Percentiles rank a stretch among this genome's conserved stretches.
Conservation (phyloP, 2,113 vertebrate genomes). For the Dryoscopus gambensis region DNA sequence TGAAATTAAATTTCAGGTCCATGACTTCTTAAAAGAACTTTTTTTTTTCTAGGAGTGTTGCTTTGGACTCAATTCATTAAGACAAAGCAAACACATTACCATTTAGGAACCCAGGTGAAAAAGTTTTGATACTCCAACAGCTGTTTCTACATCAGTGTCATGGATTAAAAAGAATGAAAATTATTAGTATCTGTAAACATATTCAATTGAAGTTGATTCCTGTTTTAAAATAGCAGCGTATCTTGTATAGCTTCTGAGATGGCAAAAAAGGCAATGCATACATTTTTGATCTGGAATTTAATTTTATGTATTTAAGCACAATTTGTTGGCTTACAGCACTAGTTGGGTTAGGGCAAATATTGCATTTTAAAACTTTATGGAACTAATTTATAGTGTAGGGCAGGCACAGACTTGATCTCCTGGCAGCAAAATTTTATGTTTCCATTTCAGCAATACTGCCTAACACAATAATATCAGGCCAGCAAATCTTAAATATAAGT, state of each 20-base stretch:
- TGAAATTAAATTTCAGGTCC: neutral
- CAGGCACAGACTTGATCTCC: constrained; percentile 70
- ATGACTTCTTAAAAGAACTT: neutral
- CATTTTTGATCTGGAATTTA: constrained; percentile 24
- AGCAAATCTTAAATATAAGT: constrained; percentile 77
- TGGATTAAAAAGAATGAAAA: neutral
- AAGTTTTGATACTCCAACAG: neutral
- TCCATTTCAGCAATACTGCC: constrained; percentile 72
- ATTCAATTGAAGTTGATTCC: neutral
- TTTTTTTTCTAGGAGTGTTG: neutral
- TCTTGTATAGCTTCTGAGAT: neutral
- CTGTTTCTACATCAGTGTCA: neutral
- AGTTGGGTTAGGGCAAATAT: constrained; percentile 46
- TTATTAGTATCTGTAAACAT: neutral
- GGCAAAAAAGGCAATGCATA: neutral
- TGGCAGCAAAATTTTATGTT: constrained; percentile 76
- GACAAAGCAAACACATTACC: neutral
- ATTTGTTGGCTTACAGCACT: constrained; percentile 11
- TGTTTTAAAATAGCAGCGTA: neutral
- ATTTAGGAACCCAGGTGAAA: neutral
- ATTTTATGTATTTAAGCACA: constrained; percentile 55
- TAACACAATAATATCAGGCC: constrained; percentile 76
- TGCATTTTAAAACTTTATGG: constrained; percentile 70
- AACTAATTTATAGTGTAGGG: constrained; percentile 71
- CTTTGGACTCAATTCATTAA: neutral